These are phyloP conservation scores for Chymomyza costata DNA, from an alignment of 1,140 invertebrate species.

Conservation along the genomic window DNA sequence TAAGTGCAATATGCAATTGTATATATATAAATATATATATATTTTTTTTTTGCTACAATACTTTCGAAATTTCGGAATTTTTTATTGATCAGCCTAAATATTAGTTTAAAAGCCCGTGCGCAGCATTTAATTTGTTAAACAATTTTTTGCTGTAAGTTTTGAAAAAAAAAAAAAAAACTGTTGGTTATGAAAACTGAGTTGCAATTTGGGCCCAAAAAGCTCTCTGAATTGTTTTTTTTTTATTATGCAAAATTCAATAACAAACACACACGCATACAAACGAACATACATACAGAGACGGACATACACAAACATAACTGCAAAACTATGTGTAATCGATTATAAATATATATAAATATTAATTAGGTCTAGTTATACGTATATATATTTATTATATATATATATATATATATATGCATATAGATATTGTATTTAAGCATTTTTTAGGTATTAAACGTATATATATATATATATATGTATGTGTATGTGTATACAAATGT, in stretches of 20 bases:
- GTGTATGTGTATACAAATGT: too few relatives aligned
- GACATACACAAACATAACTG: slow-evolving; percentile 28
- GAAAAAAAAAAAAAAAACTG: too few relatives aligned
- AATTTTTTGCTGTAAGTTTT: slow-evolving; percentile 8
- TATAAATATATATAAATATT: slow-evolving; percentile 28
- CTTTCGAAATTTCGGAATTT: slow-evolving; percentile 9
- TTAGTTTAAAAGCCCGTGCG: slow-evolving; percentile 8
- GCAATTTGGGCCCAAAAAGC: too few relatives aligned
- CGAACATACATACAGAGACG: slow-evolving; percentile 6
- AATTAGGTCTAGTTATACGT: slow-evolving; percentile 30
- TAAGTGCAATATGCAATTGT: slow-evolving; percentile 62
- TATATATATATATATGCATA: slow-evolving; percentile 34
- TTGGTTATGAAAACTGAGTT: too few relatives aligned
- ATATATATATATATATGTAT: slow-evolving; percentile 14
- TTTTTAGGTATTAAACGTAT: slow-evolving; percentile 62
- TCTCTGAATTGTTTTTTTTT: slow-evolving; percentile 9
- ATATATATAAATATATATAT: not conserved
- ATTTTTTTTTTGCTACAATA: slow-evolving; percentile 1
- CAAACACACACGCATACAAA: not conserved
- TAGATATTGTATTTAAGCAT: slow-evolving; percentile 65
- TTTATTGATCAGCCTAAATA: slow-evolving; percentile 5
- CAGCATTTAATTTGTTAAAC: slow-evolving; percentile 43
- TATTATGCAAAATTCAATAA: not conserved
- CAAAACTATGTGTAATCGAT: slow-evolving; percentile 35
- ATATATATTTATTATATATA: slow-evolving; percentile 31